Base-by-base conservation (phyloP, 1,140 invertebrate species). In the Daktulosphaira vitifoliae region DNA sequence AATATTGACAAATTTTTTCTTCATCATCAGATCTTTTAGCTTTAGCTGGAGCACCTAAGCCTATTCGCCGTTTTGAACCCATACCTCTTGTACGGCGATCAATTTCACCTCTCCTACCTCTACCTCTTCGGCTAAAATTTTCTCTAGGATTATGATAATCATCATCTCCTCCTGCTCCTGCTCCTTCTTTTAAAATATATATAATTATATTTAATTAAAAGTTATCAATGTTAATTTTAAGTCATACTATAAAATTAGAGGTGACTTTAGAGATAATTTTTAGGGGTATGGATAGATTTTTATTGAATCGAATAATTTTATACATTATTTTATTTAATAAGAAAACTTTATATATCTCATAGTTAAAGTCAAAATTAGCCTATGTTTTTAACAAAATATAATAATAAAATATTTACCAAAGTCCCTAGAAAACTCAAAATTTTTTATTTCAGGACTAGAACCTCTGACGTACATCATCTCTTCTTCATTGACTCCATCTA, bases 1-100 rank as follows among this genome's bases (percentile, higher is more conserved):
- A 52, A 65, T 65, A 50, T 51, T 51, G 62, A 65, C 62, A 65
- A 52, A 65, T 8, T 52, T 65, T 52, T 65, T 65, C 62, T 48
- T 38, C 51, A 33, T 56, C 46, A 25, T 66, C 46, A 39, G 66
- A 16, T 26, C 46, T 29, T 66, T 66, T 50, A 16, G 25, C 54
- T 59, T 48, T 44, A 18, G 37, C 16, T 8, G n/a, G 13, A 38
- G 38, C 9, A 2, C 51, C 48, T 22, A 11, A 6, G 15, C 29
- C 42, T 15, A 54, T 49, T 9, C 37, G 26, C 18, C 54, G 29
- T 25, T 59, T 49, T 59, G 29, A 4, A 20, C 33, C 13, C 54
- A 54, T 50, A 39, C 38, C 44, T 42, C 52, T 66, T 2, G 15
- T 33, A 49, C 26, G 23, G 0, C 66, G 46, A 59, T 56, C 65